Conservation (phyloP, 1,140 invertebrate species). For the Lepidurus couesii region DNA sequence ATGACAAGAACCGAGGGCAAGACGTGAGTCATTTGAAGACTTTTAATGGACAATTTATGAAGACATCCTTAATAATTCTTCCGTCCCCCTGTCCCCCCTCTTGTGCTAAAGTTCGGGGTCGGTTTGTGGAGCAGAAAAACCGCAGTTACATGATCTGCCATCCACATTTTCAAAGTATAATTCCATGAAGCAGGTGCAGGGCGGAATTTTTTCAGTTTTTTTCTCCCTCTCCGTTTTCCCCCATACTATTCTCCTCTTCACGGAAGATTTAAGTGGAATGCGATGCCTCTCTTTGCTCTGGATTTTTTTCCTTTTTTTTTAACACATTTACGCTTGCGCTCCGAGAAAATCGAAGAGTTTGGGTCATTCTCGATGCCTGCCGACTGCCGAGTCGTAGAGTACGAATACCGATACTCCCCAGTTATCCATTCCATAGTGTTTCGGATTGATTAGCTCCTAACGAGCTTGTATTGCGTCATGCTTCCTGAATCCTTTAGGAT, state of each 20-base stretch:
- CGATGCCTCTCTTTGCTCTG: conserved; percentile 1
- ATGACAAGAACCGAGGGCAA: neutral
- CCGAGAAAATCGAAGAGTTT: neutral
- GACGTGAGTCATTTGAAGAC: conserved; percentile 11
- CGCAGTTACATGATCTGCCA: conserved; percentile 11
- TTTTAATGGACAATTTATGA: conserved; percentile 20
- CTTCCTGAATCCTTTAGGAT: too few relatives aligned
- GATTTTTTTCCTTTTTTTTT: neutral
- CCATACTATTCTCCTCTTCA: neutral
- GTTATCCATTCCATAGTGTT: too few relatives aligned
- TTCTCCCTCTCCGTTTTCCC: neutral
- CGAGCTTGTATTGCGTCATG: too few relatives aligned
- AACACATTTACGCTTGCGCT: conserved; percentile 25
- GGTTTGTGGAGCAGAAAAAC: conserved; percentile 21
- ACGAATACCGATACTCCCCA: neutral
- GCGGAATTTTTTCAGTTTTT: neutral
- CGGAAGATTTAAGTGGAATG: conserved; percentile 4
- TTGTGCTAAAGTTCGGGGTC: neutral
- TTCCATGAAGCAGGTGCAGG: conserved; percentile 9
- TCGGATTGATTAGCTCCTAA: too few relatives aligned
- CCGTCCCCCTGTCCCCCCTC: neutral
- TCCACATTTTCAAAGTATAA: neutral
- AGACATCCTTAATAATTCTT: conserved; percentile 20
- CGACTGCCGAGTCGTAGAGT: neutral
- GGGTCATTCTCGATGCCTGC: neutral